These are phyloP conservation scores for Carcinoscorpius rotundicauda DNA, from an alignment of 1,140 invertebrate genomes.

Conservation along the genomic window DNA sequence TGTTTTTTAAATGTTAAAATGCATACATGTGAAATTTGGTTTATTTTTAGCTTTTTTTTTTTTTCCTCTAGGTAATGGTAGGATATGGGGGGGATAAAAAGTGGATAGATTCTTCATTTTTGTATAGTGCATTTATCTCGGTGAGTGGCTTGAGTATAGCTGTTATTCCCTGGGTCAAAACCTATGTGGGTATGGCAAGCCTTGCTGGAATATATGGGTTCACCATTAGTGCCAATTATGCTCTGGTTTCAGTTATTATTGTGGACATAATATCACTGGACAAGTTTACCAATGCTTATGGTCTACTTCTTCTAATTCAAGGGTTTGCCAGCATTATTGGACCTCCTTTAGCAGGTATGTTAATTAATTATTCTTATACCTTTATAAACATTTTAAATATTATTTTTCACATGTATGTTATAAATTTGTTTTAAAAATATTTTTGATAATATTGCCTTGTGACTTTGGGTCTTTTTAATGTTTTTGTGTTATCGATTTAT, in stretches of 20 bases:
- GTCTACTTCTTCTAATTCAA: constrained; percentile 70
- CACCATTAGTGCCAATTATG: constrained; percentile 76
- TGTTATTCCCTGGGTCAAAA: constrained; percentile 53
- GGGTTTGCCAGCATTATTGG: constrained; percentile 77
- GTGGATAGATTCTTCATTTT: constrained; percentile 54
- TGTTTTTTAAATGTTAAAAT: no score
- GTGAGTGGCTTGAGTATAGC: constrained; percentile 56
- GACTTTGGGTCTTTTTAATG: neutral
- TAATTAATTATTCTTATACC: neutral
- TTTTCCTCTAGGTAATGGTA: constrained; percentile 54
- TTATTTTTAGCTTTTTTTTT: constrained; percentile 6
- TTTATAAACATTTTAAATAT: neutral
- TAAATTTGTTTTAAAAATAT: neutral
- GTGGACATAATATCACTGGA: constrained; percentile 73
- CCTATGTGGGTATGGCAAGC: constrained; percentile 46
- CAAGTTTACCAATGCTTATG: constrained; percentile 79
- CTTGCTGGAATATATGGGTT: constrained; percentile 52
- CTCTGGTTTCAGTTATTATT: constrained; percentile 69
- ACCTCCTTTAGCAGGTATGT: constrained; percentile 60
- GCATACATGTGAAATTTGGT: no score
- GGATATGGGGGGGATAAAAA: constrained; percentile 74
- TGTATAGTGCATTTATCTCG: constrained; percentile 65
- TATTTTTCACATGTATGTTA: neutral
- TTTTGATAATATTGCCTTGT: neutral
- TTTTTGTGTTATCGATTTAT: no score